A percentile compares a stretch with the other conserved stretches of the same genome.
phyloP scores from a whole-genome alignment of 2,888 invertebrate genomes.

The Ormyrus nitidulus region DNA sequence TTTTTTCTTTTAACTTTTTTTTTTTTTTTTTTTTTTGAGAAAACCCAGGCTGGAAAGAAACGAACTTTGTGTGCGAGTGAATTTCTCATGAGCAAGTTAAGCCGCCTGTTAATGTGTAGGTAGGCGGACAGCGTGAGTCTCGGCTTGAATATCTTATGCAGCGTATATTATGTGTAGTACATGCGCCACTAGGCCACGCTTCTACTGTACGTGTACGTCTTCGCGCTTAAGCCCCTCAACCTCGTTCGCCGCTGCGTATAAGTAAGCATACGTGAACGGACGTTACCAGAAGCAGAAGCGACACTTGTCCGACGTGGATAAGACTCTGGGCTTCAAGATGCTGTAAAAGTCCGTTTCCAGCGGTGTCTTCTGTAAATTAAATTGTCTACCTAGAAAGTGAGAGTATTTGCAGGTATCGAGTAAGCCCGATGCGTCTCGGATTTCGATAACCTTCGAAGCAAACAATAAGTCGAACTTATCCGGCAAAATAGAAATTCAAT shows the following conservation, averaged over 20 bases:
- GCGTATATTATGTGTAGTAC: neutral
- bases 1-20: neutral
- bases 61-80: neutral
- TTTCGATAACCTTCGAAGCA: no score
- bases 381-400: no score
- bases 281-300: neutral
- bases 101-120: constrained; percentile 18
- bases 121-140: neutral
- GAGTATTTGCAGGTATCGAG: no score
- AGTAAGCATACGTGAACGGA: neutral
- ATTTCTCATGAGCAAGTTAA: constrained; percentile 3
- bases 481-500: no score
- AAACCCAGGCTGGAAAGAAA: neutral
- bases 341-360: constrained; percentile 37
- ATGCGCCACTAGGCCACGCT: constrained; percentile 34
- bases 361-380: no score
- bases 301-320: constrained; percentile 49
- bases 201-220: constrained; percentile 49
- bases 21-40: no score
- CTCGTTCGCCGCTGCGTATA: constrained; percentile 37
- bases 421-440: no score
- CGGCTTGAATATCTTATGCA: constrained; percentile 43
- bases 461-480: no score
- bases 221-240: constrained; percentile 55
- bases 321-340: constrained; percentile 43